These are phyloP conservation scores for Paradoxurus hermaphroditus DNA, from an alignment of 2,113 vertebrate species.

Conservation along the genomic window DNA sequence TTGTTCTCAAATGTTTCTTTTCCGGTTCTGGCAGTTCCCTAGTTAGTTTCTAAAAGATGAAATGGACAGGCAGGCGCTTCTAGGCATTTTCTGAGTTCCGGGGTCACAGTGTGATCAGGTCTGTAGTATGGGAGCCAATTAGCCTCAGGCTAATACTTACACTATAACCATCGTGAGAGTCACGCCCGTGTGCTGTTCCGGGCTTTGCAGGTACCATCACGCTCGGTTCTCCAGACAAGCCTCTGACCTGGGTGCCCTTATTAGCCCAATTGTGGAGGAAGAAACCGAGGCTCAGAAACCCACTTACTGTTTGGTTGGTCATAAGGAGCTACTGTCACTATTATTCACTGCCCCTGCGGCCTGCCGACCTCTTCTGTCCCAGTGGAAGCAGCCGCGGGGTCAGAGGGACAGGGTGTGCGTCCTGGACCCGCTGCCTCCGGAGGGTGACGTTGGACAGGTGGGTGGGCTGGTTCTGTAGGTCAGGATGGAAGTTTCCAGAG, in stretches of 20 bases:
- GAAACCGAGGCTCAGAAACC: neutral
- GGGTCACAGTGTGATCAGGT: neutral
- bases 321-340: neutral
- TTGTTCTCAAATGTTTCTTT: neutral
- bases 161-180: neutral
- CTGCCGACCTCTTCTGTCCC: neutral
- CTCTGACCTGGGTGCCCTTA: neutral
- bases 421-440: neutral
- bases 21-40: neutral
- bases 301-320: neutral
- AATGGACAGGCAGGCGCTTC: neutral
- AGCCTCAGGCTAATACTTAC: neutral
- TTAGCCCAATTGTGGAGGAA: neutral
- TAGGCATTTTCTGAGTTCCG: neutral
- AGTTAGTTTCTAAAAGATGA: neutral
- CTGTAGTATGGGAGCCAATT: neutral
- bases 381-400: neutral
- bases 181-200: neutral
- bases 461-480: neutral
- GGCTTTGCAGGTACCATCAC: neutral
- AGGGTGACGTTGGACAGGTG: neutral
- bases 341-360: neutral
- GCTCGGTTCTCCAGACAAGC: neutral
- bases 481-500: neutral
- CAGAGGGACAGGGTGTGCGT: neutral